Conservation (phyloP, 2,888 invertebrate genomes). For the Andrena flavipes region DNA sequence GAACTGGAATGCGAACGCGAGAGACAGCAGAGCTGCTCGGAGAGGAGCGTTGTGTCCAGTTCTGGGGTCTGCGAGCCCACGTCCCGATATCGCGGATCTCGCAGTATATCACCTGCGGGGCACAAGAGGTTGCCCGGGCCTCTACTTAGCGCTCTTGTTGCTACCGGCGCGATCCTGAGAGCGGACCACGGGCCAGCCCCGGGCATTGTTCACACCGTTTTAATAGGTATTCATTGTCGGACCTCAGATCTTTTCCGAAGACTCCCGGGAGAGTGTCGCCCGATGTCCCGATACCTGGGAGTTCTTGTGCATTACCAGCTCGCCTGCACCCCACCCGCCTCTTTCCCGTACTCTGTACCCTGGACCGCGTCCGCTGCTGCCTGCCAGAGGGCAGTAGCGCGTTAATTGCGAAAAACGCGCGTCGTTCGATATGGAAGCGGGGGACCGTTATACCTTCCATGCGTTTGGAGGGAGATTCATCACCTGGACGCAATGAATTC, state of each 20-base stretch:
- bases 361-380: neutral
- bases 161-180: conserved; percentile 66
- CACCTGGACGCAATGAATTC: neutral
- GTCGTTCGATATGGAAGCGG: neutral
- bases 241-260: conserved; percentile 73
- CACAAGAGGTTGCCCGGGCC: conserved; percentile 67
- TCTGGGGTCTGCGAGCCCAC: conserved; percentile 50
- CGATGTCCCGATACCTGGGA: conserved; percentile 73
- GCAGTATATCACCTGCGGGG: conserved; percentile 82
- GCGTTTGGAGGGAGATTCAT: neutral
- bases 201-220: conserved; percentile 82
- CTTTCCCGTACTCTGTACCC: neutral
- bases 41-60: conserved; percentile 29
- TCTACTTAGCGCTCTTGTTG: conserved; percentile 69
- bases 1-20: conserved; percentile 49
- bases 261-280: conserved; percentile 70
- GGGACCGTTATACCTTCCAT: neutral
- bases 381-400: neutral
- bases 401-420: conserved; percentile 56
- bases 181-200: conserved; percentile 61
- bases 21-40: conserved; percentile 19
- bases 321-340: neutral
- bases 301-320: conserved; percentile 59
- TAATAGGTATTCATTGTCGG: conserved; percentile 83
- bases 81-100: conserved; percentile 81